Conservation (phyloP, 2,888 invertebrate species). For the Acanthosepion esculentum region DNA sequence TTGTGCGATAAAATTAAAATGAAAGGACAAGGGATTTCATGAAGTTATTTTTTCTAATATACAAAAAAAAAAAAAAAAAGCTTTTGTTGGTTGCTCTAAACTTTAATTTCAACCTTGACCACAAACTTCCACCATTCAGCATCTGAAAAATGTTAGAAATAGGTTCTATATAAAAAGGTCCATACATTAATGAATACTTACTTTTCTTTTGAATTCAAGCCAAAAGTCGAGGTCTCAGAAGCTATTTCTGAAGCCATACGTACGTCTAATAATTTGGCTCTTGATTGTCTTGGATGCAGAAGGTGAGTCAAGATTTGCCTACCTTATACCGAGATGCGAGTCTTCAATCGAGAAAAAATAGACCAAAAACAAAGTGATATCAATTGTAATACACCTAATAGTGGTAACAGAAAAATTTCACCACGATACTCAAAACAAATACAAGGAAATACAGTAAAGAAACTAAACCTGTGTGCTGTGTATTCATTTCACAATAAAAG, state of each 20-base stretch:
- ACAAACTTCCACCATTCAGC: constrained; percentile 33
- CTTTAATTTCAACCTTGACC: background rate
- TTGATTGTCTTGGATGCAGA: constrained; percentile 10
- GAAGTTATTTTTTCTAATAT: too few relatives aligned
- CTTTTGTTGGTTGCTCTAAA: too few relatives aligned
- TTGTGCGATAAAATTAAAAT: too few relatives aligned
- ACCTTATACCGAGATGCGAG: background rate
- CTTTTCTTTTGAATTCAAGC: constrained; percentile 21
- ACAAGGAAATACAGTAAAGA: constrained; percentile 16
- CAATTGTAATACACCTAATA: constrained; percentile 33
- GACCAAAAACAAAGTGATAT: background rate
- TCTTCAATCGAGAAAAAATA: background rate
- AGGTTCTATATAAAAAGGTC: background rate
- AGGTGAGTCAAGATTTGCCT: constrained; percentile 33
- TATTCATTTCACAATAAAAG: background rate
- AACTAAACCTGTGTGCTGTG: background rate
- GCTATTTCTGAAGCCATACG: constrained; percentile 4
- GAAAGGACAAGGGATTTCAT: too few relatives aligned
- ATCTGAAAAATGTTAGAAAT: background rate
- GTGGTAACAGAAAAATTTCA: background rate
- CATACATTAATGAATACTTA: background rate
- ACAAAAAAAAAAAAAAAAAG: too few relatives aligned
- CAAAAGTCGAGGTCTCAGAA: background rate
- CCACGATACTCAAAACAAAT: constrained; percentile 15
- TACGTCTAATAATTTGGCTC: constrained; percentile 10